Evolutionary conservation across 2,797 vertebrate species (phyloP).

Genomic region (Eleutherodactylus coqui): DNA sequence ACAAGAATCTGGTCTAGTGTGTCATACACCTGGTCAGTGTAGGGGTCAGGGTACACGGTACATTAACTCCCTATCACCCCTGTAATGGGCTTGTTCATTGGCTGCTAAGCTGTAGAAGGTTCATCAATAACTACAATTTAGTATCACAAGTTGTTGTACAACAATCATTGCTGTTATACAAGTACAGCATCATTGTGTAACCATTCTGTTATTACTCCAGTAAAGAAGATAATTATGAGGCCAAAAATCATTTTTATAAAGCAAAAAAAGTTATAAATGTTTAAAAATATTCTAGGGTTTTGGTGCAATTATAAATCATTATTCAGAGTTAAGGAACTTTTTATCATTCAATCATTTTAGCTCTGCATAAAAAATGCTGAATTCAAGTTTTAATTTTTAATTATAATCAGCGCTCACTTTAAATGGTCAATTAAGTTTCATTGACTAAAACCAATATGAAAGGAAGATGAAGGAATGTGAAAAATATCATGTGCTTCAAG

Average conservation of each 20-base stretch:
- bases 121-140: not conserved
- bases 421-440: constrained; percentile 55
- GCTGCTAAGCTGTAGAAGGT: not conserved
- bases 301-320: constrained; percentile 13
- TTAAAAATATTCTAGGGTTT: constrained; percentile 8
- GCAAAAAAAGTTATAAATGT: not conserved
- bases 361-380: constrained; percentile 11
- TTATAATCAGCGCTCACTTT: constrained; percentile 35
- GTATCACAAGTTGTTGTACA: not conserved
- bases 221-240: not conserved
- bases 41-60: not conserved
- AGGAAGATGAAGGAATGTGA: not conserved
- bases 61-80: not conserved
- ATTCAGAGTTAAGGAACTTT: not conserved
- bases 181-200: not conserved
- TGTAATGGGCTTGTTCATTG: too few species aligned
- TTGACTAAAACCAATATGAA: constrained; percentile 49
- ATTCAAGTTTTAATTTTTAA: constrained; percentile 45
- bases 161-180: not conserved
- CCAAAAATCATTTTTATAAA: not conserved
- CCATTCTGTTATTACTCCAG: not conserved
- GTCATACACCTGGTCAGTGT: not conserved
- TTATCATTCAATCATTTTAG: constrained; percentile 19
- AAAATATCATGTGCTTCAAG: constrained; percentile 34
- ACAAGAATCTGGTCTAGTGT: not conserved